Base-by-base conservation (phyloP, 2,113 vertebrate species). In the Petrocephalus zakoni region DNA sequence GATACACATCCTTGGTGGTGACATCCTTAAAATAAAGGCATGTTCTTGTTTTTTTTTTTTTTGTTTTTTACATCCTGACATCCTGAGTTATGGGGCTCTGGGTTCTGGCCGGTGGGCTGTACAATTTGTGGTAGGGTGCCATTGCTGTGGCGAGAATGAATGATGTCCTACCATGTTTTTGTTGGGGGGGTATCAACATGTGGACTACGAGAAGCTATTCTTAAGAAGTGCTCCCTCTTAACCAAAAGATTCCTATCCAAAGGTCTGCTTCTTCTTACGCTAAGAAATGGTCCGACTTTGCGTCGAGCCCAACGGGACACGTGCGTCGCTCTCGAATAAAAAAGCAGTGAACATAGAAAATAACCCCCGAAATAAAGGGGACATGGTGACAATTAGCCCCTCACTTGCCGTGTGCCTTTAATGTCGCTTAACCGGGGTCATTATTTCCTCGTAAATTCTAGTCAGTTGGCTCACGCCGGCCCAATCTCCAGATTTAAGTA, bases 111-210 rank as follows among this genome's bases (percentile, higher is more conserved):
- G 93, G 95, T 95, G 94, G 95, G 95, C 94, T 95, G 94, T 93
- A 94, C 94, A 95, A 95, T 95, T 95, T 95, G 96, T 90, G 95
- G 95, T 92, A 22, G 91, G 88, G 94, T 92, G 94, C 93, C 94
- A 95, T 95, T 92, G 93, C 94, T 93, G 91, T 93, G 89, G 92
- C 46, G 93, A 93, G 92, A 93, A 94, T 95, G 94, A 96, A 94
- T 94, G 95, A 95, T 95, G 94, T 93, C 92, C 94, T 93, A 90
- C 93, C 91, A 91, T 95, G 94, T 96, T 96, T 96, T 93, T 95
- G 93, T 96, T 96, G 95, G 96, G 94, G 88, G 92, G 90, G 95
- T 96, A 96, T 95, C 96, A 96, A 96, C 93, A 92, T 94, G 92
- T 93, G 85, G 92, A 93, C 95, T 95, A 95, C 95, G 95, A 96